Evolutionary conservation across 1,140 invertebrate species (phyloP).

Genomic region (Solenopsis fugax): DNA sequence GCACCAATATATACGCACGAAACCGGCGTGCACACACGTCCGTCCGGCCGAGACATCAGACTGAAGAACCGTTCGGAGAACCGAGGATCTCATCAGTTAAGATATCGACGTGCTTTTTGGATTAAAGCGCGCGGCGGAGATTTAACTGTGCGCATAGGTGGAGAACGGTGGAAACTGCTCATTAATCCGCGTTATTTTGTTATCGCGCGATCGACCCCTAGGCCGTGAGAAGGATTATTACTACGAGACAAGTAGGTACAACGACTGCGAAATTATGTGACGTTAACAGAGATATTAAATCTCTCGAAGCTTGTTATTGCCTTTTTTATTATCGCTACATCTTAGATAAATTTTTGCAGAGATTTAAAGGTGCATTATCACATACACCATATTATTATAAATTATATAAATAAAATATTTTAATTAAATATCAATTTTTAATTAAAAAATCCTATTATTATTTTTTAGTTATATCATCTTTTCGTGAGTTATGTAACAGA

Average conservation of each 20-base stretch:
- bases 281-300: constrained; percentile 51
- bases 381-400: neutral
- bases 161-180: constrained; percentile 35
- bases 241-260: constrained; percentile 2
- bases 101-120: constrained; percentile 52
- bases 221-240: constrained; percentile 56
- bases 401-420: neutral
- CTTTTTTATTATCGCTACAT: constrained; percentile 10
- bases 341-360: no score
- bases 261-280: constrained; percentile 39
- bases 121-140: constrained; percentile 24
- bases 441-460: no score
- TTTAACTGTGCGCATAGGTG: constrained; percentile 19
- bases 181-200: constrained; percentile 46
- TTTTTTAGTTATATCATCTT: neutral
- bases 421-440: neutral
- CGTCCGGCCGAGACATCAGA: constrained; percentile 24
- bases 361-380: neutral
- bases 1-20: neutral
- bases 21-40: constrained; percentile 7
- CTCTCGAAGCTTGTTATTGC: neutral
- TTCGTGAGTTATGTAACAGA: neutral
- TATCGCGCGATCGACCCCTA: constrained; percentile 53
- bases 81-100: constrained; percentile 66
- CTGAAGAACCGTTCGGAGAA: constrained; percentile 65